Evolutionary conservation across 2,888 invertebrate species (phyloP).

Genomic region (Monoplex corrugatus): DNA sequence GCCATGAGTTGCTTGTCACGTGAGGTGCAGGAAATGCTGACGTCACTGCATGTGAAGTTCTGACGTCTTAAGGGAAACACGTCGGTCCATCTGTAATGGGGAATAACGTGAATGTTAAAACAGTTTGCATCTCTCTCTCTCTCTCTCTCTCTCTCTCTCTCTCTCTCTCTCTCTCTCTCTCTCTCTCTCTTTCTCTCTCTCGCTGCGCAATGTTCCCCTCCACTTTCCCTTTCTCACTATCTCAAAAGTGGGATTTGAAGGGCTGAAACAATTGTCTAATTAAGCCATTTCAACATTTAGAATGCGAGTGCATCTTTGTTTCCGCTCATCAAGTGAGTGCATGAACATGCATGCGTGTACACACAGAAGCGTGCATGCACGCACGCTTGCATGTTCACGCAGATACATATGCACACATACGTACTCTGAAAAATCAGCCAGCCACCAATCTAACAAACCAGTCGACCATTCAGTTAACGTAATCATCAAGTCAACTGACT

Average conservation of each 20-base stretch:
- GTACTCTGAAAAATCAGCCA: too few relatives aligned
- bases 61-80: conserved; percentile 68
- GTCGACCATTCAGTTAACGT: too few relatives aligned
- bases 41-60: conserved; percentile 70
- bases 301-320: too few relatives aligned
- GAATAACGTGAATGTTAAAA: not conserved
- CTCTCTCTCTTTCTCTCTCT: conserved; percentile 16
- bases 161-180: conserved; percentile 33
- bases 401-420: too few relatives aligned
- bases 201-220: not conserved
- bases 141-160: not conserved
- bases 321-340: too few relatives aligned
- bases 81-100: conserved; percentile 67
- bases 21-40: conserved; percentile 62
- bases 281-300: too few relatives aligned
- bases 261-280: too few relatives aligned
- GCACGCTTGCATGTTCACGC: not conserved
- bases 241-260: not conserved
- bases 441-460: too few relatives aligned
- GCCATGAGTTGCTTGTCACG: conserved; percentile 62
- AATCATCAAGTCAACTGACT: too few relatives aligned
- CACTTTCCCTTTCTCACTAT: conserved; percentile 10
- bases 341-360: not conserved
- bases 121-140: not conserved
- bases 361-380: not conserved